These are phyloP conservation scores for Acanthosepion lycidas DNA, from an alignment of 2,888 invertebrate species.

Conservation along the genomic window DNA sequence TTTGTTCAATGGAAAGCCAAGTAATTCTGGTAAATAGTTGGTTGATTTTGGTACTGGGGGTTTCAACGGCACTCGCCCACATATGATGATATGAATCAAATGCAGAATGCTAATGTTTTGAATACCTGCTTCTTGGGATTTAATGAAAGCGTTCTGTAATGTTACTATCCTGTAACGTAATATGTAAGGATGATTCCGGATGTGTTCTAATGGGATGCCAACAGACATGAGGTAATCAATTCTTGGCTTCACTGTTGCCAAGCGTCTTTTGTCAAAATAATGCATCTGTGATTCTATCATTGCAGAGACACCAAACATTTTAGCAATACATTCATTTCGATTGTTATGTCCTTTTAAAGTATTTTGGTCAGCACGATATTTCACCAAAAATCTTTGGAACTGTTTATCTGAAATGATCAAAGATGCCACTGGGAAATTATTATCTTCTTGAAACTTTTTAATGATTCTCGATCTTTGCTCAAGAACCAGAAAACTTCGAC, in stretches of 20 bases:
- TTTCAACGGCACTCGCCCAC: not conserved
- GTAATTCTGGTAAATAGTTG: constrained; percentile 39
- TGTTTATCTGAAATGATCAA: not conserved
- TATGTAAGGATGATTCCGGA: constrained; percentile 52
- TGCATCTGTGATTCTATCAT: constrained; percentile 49
- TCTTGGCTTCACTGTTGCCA: constrained; percentile 43
- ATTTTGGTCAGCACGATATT: not conserved
- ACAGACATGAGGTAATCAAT: constrained; percentile 49
- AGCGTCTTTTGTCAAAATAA: constrained; percentile 44
- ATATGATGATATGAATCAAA: constrained; percentile 44
- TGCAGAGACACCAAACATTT: constrained; percentile 48
- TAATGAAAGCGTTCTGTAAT: constrained; percentile 44
- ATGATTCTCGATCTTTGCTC: not conserved
- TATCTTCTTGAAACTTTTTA: not conserved
- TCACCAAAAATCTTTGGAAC: constrained; percentile 13
- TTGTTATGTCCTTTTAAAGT: not conserved
- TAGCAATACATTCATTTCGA: constrained; percentile 47
- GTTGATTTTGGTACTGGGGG: not conserved
- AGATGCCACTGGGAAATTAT: not conserved
- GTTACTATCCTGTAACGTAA: constrained; percentile 45
- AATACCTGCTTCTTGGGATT: constrained; percentile 48
- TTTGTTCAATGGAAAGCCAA: not conserved
- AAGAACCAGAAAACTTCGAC: constrained; percentile 34
- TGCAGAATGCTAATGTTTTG: constrained; percentile 49
- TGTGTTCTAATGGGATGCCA: constrained; percentile 48